phyloP scores from a whole-genome alignment of 1,140 invertebrate species.

The Ladona fulva region DNA sequence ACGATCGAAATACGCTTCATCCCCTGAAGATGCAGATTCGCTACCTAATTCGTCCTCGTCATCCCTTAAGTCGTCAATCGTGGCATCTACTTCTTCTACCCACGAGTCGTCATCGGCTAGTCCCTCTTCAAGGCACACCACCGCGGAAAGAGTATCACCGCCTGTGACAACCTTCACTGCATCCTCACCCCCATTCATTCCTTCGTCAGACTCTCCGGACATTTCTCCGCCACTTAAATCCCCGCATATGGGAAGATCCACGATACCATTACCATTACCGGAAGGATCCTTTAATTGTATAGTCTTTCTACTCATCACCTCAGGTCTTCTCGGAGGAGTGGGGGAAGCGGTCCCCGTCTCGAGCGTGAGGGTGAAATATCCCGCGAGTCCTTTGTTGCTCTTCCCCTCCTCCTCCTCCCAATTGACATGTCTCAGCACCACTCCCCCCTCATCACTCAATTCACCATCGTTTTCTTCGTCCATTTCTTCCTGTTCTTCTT shows the following conservation, averaged over 20 bases:
- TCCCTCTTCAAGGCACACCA: slow-evolving; percentile 72
- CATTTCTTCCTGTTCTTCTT: background rate
- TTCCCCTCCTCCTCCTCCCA: background rate
- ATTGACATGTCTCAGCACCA: background rate
- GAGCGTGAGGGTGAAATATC: slow-evolving; percentile 24
- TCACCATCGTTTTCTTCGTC: background rate
- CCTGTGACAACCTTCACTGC: slow-evolving; percentile 54
- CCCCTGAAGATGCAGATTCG: slow-evolving; percentile 30
- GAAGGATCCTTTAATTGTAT: slow-evolving; percentile 7
- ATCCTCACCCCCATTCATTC: slow-evolving; percentile 25
- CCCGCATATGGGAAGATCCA: slow-evolving; percentile 21
- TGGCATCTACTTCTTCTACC: slow-evolving; percentile 54
- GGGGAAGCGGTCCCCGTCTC: slow-evolving; percentile 19
- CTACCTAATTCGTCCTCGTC: slow-evolving; percentile 19
- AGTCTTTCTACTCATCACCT: background rate
- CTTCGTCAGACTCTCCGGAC: slow-evolving; percentile 33
- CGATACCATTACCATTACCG: background rate
- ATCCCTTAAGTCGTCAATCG: background rate
- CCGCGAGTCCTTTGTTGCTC: slow-evolving; percentile 17
- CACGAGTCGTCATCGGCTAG: slow-evolving; percentile 78
- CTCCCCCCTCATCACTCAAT: background rate
- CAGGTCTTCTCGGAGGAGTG: background rate
- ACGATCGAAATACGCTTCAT: slow-evolving; percentile 47
- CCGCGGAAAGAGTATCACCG: slow-evolving; percentile 51
- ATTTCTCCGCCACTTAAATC: slow-evolving; percentile 35